These are phyloP conservation scores for Molanna angustata DNA, from an alignment of 2,888 invertebrate species.

Conservation along the genomic window DNA sequence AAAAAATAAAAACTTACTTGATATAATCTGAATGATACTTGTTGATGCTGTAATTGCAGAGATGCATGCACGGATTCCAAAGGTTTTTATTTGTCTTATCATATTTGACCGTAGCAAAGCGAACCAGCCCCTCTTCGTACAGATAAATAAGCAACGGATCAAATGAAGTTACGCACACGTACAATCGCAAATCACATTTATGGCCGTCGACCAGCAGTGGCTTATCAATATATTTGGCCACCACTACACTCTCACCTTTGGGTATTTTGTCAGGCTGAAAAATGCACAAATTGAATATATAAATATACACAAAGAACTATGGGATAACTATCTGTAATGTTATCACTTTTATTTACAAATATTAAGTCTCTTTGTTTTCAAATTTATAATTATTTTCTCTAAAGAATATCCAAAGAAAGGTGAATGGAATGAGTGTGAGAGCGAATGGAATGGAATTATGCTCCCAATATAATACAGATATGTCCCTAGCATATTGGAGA, in stretches of 20 bases:
- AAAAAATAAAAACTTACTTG: constrained; percentile 63
- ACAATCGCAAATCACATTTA: constrained; percentile 94
- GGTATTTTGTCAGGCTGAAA: constrained; percentile 87
- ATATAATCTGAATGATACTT: constrained; percentile 96
- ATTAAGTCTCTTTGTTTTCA: too few relatives aligned
- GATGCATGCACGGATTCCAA: constrained; percentile 95
- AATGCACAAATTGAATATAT: constrained; percentile 35
- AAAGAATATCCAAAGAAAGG: too few relatives aligned
- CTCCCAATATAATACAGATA: too few relatives aligned
- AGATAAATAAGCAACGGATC: constrained; percentile 93
- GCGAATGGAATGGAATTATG: too few relatives aligned
- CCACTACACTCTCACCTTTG: constrained; percentile 86
- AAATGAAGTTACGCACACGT: constrained; percentile 92
- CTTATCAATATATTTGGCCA: constrained; percentile 85
- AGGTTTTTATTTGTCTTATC: constrained; percentile 88
- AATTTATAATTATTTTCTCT: too few relatives aligned
- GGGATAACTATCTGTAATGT: too few relatives aligned
- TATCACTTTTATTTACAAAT: too few relatives aligned
- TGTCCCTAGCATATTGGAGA: too few relatives aligned
- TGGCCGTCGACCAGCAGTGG: constrained; percentile 88
- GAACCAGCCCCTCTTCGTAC: constrained; percentile 93
- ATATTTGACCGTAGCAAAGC: constrained; percentile 95
- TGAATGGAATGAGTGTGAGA: too few relatives aligned
- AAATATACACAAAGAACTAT: too few relatives aligned
- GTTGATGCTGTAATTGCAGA: constrained; percentile 98